Conservation (phyloP, 1,140 invertebrate genomes). For the Drosophila nannoptera region DNA sequence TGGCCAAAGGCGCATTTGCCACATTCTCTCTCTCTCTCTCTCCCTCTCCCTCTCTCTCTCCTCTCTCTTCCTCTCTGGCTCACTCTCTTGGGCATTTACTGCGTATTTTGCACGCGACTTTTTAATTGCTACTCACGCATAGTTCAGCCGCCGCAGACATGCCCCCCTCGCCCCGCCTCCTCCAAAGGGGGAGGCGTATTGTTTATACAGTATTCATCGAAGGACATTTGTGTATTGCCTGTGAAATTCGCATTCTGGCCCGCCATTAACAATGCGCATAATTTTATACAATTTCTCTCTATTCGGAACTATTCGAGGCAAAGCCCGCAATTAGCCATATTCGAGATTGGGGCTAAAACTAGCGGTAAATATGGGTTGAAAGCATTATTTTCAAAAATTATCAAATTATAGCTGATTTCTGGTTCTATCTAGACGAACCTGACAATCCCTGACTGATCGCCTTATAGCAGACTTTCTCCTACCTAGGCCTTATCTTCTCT, state of each 20-base stretch:
- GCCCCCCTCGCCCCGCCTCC: background rate
- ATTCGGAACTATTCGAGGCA: background rate
- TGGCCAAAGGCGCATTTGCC: conserved; percentile 8
- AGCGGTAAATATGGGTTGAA: too few relatives aligned
- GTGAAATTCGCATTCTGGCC: conserved; percentile 32
- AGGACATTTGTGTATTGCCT: conserved; percentile 14
- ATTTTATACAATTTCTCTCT: background rate
- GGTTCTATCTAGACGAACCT: too few relatives aligned
- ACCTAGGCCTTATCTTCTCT: too few relatives aligned
- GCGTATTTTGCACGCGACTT: conserved; percentile 23
- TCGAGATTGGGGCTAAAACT: too few relatives aligned
- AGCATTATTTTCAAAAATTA: too few relatives aligned
- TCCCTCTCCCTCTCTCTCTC: background rate
- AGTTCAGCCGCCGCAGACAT: too few relatives aligned
- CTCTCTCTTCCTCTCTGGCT: background rate
- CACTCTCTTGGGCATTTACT: background rate
- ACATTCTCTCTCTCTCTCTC: background rate
- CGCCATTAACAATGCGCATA: conserved; percentile 17
- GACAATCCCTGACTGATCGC: too few relatives aligned
- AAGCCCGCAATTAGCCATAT: background rate
- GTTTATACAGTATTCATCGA: conserved; percentile 23
- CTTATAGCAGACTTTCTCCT: too few relatives aligned
- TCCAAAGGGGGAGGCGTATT: conserved; percentile 15
- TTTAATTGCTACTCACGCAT: conserved; percentile 37
- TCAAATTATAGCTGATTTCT: too few relatives aligned